Percentiles rank a stretch among this genome's conserved stretches.
Evolutionary conservation across 2,113 vertebrate species (phyloP).

Genomic region (Oreochromis tanganicae): DNA sequence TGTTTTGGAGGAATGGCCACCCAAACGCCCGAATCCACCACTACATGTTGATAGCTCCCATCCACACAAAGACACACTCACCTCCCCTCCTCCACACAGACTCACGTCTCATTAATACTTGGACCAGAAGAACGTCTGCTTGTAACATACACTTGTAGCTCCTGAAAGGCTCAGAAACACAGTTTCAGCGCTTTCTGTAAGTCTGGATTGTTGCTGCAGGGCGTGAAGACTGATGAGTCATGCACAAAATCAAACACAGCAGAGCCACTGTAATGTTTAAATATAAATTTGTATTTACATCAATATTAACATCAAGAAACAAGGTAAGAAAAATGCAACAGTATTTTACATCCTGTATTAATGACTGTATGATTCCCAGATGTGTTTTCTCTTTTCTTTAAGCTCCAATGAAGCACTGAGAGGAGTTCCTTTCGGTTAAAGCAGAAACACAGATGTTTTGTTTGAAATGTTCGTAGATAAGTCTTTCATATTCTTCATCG

Average conservation of each 20-base stretch:
- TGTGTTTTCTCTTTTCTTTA: conserved; percentile 31
- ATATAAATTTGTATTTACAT: conserved; percentile 99
- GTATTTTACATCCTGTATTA: conserved; percentile 79
- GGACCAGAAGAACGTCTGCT: neutral
- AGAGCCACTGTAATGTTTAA: conserved; percentile 77
- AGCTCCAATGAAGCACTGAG: conserved; percentile 14
- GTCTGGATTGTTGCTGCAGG: neutral
- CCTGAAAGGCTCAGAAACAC: neutral
- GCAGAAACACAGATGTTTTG: conserved; percentile 24
- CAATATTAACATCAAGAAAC: conserved; percentile 88
- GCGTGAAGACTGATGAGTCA: neutral
- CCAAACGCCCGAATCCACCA: neutral
- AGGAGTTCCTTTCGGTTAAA: conserved; percentile 29
- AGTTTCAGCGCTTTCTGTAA: neutral
- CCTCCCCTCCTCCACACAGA: neutral
- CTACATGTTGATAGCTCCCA: neutral
- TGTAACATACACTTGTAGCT: neutral
- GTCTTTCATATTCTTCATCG: conserved; percentile 32
- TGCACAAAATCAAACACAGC: neutral
- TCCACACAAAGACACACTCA: neutral
- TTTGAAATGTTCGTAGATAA: conserved; percentile 18
- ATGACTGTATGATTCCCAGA: conserved; percentile 57
- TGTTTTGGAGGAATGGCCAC: neutral
- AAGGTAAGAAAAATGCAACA: conserved; percentile 74
- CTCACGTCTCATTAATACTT: neutral